Base-by-base conservation (phyloP, 2,113 vertebrate species). In the Lanius collurio region DNA sequence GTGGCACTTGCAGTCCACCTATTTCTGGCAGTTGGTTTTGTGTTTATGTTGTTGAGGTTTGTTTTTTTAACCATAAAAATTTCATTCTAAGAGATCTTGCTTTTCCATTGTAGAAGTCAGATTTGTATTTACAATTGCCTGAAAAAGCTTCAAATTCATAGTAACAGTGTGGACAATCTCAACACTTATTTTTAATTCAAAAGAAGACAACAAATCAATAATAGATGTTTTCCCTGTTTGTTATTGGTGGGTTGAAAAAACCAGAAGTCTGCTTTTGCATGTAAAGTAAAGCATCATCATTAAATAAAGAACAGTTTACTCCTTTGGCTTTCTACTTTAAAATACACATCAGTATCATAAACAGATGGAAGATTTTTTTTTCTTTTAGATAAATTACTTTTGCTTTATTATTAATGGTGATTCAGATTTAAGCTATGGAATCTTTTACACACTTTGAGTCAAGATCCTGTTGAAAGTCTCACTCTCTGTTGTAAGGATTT, bases 161-260 rank as follows among this genome's bases (percentile, higher is more conserved):
- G 35, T 46, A 89, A 59, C 35, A 15, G 13, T 50, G 44, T 75
- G 81, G 73, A 74, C 65, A 87, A 68, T 63, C 76, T 67, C 28
- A 78, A 56, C 11, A 16, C 75, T 95, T 95, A 83, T 83, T 97
- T 97, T 98, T 96, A 97, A 96, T 96, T 96, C 88, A 91, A 62
- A 94, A 90, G 78, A 57, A 59, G 31, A 62, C 85, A 95, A 41
- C 39, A 86, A 83, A 97, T 97, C 86, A 97, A 91, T 97, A 96
- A 97, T 95, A 41, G 13, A 95, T 97, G 49, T 73, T 88, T 96
- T 83, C 8, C 75, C 31, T 95, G 94, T 95, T 85, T 83, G 83
- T 96, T 97, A 90, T 85, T 94, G 77, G 90, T 93, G 57, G 57
- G 49, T 76, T 97, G 67, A 90, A 91, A 94, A 95, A 90, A 63